Evolutionary conservation across 2,797 vertebrate species (phyloP).

Genomic region (Lycodopsis pacificus): DNA sequence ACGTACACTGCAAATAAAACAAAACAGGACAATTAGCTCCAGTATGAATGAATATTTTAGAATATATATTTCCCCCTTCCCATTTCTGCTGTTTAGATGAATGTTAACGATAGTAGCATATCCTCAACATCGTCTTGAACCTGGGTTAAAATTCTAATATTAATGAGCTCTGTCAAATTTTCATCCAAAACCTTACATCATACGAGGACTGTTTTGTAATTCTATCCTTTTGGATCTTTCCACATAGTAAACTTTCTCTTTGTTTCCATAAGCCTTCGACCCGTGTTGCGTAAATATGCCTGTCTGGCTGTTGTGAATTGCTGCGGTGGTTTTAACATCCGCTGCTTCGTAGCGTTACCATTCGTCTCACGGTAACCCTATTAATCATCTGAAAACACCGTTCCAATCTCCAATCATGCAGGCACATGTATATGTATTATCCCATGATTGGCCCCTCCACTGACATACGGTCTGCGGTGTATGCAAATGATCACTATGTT

Average conservation of each 20-base stretch:
- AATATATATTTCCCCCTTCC: conserved; percentile 1
- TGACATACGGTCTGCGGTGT: conserved; percentile 15
- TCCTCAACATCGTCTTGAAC: conserved; percentile 36
- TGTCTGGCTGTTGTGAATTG: conserved; percentile 39
- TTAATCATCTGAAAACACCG: conserved; percentile 34
- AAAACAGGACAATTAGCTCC: not conserved
- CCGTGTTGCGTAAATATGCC: conserved; percentile 35
- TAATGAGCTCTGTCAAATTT: conserved; percentile 52
- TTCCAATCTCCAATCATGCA: conserved; percentile 36
- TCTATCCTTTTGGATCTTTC: conserved; percentile 43
- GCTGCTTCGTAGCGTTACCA: conserved; percentile 58
- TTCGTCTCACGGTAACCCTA: conserved; percentile 29
- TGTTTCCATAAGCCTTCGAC: conserved; percentile 57
- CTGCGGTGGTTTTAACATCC: conserved; percentile 55
- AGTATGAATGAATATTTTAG: not conserved
- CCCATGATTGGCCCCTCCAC: conserved; percentile 12
- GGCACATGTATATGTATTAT: conserved; percentile 36
- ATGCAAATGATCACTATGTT: conserved; percentile 36
- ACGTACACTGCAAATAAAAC: not conserved
- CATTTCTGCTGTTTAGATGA: conserved; percentile 35
- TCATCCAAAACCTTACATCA: conserved; percentile 56
- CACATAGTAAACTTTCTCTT: conserved; percentile 63
- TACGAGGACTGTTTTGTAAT: conserved; percentile 56
- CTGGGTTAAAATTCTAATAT: conserved; percentile 23
- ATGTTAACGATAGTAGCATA: conserved; percentile 24